Conservation (phyloP, 1,140 invertebrate genomes). For the Leptopilina clavipes region DNA sequence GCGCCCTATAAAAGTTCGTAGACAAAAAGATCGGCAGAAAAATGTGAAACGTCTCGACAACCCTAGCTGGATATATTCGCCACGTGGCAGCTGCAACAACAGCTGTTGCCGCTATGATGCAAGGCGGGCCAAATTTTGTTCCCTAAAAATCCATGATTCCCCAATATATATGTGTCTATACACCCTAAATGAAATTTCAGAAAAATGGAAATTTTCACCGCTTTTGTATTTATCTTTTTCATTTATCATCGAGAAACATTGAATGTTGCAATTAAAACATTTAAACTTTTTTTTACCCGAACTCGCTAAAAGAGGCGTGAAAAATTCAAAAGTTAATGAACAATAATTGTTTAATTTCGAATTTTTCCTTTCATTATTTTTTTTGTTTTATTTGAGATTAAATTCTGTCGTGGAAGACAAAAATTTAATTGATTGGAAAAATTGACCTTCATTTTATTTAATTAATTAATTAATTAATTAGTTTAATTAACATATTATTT, state of each 20-base stretch:
- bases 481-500: too few species aligned
- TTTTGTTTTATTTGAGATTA: too few species aligned
- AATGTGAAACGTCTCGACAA: constrained; percentile 49
- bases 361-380: too few species aligned
- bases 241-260: background rate
- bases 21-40: constrained; percentile 49
- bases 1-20: constrained; percentile 33
- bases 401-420: too few species aligned
- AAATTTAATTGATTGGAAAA: too few species aligned
- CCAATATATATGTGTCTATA: background rate
- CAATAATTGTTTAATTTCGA: too few species aligned
- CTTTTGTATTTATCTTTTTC: background rate
- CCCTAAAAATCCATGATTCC: constrained; percentile 23
- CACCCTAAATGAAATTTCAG: background rate
- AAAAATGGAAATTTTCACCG: background rate
- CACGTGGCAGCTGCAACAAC: constrained; percentile 61
- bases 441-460: too few species aligned
- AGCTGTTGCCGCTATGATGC: constrained; percentile 57
- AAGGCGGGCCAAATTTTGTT: constrained; percentile 44
- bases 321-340: too few species aligned
- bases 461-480: too few species aligned
- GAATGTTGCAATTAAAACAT: too few species aligned
- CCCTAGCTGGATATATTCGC: constrained; percentile 55
- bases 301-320: too few species aligned
- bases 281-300: too few species aligned